Conservation (phyloP, 2,113 vertebrate species). For the Seriola aureovittata region DNA sequence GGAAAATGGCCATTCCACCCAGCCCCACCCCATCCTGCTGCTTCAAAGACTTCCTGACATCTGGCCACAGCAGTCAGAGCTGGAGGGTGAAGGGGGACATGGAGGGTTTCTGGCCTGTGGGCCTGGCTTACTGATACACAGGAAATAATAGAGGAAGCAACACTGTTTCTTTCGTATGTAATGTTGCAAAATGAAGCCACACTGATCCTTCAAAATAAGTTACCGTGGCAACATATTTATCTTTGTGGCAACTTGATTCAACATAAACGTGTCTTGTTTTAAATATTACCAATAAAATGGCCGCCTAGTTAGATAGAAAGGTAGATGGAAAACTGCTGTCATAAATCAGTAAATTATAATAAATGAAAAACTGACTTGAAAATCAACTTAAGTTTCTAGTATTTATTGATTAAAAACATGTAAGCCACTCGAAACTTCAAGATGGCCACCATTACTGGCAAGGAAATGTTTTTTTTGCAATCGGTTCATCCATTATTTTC, state of each 20-base stretch:
- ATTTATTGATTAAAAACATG: too few relatives aligned
- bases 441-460: too few relatives aligned
- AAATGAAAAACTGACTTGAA: too few relatives aligned
- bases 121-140: not conserved
- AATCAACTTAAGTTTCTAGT: too few relatives aligned
- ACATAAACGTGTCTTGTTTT: too few relatives aligned
- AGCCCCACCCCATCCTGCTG: not conserved
- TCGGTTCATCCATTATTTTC: too few relatives aligned
- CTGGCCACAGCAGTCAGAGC: constrained; percentile 6
- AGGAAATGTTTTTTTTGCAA: too few relatives aligned
- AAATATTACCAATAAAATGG: too few relatives aligned
- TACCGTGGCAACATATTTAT: not conserved
- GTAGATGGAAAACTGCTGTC: too few relatives aligned
- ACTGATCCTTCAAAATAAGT: not conserved
- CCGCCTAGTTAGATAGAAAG: too few relatives aligned
- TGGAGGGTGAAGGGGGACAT: not conserved
- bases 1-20: not conserved
- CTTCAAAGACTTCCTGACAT: constrained; percentile 54
- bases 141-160: not conserved
- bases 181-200: not conserved
- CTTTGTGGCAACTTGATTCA: not conserved
- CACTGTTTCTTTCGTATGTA: not conserved
- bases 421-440: too few relatives aligned
- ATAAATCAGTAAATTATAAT: too few relatives aligned
- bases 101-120: constrained; percentile 1